A percentile compares a stretch with the other conserved stretches of the same genome.
These are phyloP conservation scores for Catocala fraxini DNA, from an alignment of 2,888 invertebrate species.

Conservation along the genomic window DNA sequence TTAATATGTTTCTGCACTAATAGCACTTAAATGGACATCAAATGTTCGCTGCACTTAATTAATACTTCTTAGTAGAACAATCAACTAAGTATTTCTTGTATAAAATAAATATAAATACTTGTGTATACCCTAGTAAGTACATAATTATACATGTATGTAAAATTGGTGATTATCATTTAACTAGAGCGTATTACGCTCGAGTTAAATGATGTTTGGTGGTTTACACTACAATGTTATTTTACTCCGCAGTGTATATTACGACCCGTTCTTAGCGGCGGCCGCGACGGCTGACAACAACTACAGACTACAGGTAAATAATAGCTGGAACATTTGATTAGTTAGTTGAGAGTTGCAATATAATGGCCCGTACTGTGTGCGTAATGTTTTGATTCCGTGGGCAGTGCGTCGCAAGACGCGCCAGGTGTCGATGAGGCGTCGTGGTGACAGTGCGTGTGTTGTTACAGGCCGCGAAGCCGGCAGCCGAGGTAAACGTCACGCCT, in stretches of 20 bases:
- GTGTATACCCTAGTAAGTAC: neutral
- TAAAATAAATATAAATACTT: neutral
- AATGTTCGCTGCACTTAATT: slow-evolving; percentile 33
- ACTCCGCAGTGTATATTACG: slow-evolving; percentile 96
- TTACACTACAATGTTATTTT: slow-evolving; percentile 44
- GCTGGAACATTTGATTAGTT: slow-evolving; percentile 3
- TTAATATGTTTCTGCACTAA: slow-evolving; percentile 41
- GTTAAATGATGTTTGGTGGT: neutral
- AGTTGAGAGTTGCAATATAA: slow-evolving; percentile 14
- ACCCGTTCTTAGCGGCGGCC: slow-evolving; percentile 97
- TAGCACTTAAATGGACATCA: slow-evolving; percentile 33
- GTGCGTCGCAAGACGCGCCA: slow-evolving; percentile 1
- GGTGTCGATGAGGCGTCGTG: slow-evolving; percentile 61
- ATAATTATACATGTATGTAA: too few relatives aligned
- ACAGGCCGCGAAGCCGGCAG: slow-evolving; percentile 91
- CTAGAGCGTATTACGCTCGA: neutral
- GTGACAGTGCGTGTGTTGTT: slow-evolving; percentile 87
- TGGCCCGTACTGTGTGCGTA: slow-evolving; percentile 16
- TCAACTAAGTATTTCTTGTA: slow-evolving; percentile 4
- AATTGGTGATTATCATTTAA: too few relatives aligned
- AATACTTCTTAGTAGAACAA: slow-evolving; percentile 23
- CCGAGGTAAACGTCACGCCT: slow-evolving; percentile 87
- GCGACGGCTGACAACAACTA: slow-evolving; percentile 95
- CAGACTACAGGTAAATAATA: slow-evolving; percentile 93
- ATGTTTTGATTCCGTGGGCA: slow-evolving; percentile 21